Evolutionary conservation across 92 coral and sea anemone species (phyloP), one percentile per base, ranked within the genome.

Genomic region (Phenganax subtilis): DNA sequence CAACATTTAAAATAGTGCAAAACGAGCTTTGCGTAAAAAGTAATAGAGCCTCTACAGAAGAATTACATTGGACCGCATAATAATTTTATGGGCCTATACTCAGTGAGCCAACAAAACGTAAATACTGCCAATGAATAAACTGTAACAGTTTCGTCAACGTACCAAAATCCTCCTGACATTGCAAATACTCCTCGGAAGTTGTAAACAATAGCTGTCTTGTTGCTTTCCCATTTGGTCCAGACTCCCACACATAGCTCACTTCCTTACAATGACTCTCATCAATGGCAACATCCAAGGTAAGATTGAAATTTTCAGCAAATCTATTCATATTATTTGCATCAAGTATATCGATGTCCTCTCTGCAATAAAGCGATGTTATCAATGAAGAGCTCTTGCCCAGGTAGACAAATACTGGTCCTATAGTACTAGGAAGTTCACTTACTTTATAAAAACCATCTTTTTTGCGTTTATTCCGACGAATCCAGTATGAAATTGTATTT

Each of bases 151-250:
- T 0, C 15, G 28, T 27, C 12, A 56, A 83, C 92, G 53, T 76
- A 96, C 99, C 99, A 86, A 96, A 96, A 72, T 96, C 99, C 55
- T 96, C 99, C 87, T 96, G 99, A 55, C 99, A 96, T 67, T 91
- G 97, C 53, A 96, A 81, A 81, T 87, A 96, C 56, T 96, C 99
- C 62, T 96, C 99, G 30, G 88, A 92, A 14, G 90, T 92, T 11
- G 97, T 88, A 74, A 96, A 96, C 71, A 97, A 88, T 31, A 96
- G 90, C 65, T 88, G 90, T 20, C 97, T 94, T 29, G 85, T 82
- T n/a, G 90, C 91, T 81, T 90, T 96, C 17, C 87, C 91, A 17
- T 91, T 84, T 51, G 89, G 88, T 6, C 88, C 90, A 0, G 97
- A 88, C 77, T 96, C 99, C 99, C 99, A 96, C 0, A 91, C 87